Evolutionary conservation across 30 jellyfish, hydroid and myxozoan genomes (phyloP).

Genomic region (Pelagia noctiluca): DNA sequence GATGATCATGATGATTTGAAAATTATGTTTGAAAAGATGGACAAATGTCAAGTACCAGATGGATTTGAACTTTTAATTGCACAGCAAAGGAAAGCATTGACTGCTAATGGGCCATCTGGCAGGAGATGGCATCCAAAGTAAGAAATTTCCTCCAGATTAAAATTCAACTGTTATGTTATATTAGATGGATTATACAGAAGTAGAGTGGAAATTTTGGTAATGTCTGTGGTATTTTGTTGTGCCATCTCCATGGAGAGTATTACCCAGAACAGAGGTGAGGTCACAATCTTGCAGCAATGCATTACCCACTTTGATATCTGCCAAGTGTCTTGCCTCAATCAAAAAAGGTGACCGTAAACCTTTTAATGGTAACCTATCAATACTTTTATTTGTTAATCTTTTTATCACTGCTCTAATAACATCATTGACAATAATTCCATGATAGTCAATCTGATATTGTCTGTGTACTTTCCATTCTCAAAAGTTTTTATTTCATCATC

Average conservation of each 20-base stretch:
- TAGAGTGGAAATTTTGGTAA: conserved; percentile 28
- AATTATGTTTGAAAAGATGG: not conserved
- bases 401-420: conserved; percentile 34
- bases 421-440: conserved; percentile 35
- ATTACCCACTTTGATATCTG: conserved; percentile 9
- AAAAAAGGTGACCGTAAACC: conserved; percentile 8
- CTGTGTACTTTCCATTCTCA: conserved; percentile 27
- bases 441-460: conserved; percentile 13
- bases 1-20: not conserved
- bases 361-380: conserved; percentile 32
- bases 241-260: conserved; percentile 51
- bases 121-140: conserved; percentile 14
- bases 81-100: conserved; percentile 35
- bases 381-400: conserved; percentile 1
- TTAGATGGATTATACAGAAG: conserved; percentile 2
- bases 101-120: conserved; percentile 31
- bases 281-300: conserved; percentile 10
- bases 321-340: not conserved
- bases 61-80: conserved; percentile 3
- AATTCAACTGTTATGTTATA: not conserved
- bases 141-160: conserved; percentile 2
- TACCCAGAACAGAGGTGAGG: not conserved
- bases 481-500: conserved; percentile 20
- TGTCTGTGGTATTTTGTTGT: conserved; percentile 46
- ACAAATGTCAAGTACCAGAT: conserved; percentile 12